Conservation (phyloP, 23 tunicate species). For the Phallusia fumigata region DNA sequence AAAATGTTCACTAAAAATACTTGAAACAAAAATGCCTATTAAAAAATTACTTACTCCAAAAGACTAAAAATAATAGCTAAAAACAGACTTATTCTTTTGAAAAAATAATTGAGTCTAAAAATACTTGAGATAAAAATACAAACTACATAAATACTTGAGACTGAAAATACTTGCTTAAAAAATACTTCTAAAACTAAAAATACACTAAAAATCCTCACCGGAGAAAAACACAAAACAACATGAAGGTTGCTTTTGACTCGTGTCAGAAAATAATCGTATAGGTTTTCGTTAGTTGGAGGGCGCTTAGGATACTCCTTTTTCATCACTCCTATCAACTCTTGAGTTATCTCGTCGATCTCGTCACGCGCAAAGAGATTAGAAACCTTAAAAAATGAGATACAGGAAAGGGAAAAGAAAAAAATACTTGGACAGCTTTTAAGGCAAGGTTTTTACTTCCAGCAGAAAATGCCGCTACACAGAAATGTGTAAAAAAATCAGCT, state of each 20-base stretch:
- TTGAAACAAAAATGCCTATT: no score
- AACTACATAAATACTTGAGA: no score
- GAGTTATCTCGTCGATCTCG: constrained; percentile 82
- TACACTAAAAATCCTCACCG: constrained; percentile 20
- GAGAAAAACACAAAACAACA: constrained; percentile 85
- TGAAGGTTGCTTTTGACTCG: constrained; percentile 87
- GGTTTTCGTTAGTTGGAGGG: constrained; percentile 91
- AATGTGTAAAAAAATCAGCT: no score
- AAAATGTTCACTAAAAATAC: no score
- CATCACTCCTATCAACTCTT: constrained; percentile 82
- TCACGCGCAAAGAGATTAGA: constrained; percentile 90
- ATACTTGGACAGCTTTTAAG: background rate
- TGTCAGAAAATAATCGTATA: constrained; percentile 78
- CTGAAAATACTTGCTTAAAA: no score
- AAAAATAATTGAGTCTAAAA: background rate
- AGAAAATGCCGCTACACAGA: no score
- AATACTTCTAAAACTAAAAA: no score
- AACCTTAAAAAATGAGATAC: constrained; percentile 36
- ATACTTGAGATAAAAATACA: background rate
- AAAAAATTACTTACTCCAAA: no score
- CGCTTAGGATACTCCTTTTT: constrained; percentile 81
- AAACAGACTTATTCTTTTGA: no score
- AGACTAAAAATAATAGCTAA: no score
- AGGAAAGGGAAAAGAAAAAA: no score
- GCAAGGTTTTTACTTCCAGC: no score